Base-by-base conservation (phyloP, 2,888 invertebrate genomes). In the Dolomedes plantarius region DNA sequence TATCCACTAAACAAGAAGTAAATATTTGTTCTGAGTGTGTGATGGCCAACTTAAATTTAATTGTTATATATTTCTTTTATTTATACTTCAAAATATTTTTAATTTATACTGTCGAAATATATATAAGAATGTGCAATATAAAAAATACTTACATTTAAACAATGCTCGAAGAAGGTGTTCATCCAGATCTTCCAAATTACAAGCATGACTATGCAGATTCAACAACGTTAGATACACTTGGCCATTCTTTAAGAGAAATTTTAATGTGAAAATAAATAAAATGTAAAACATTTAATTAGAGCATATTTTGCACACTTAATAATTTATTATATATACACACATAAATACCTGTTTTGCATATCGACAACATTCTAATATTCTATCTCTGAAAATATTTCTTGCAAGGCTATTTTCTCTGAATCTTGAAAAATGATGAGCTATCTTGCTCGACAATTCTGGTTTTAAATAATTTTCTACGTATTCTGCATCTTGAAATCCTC, bases 361-460 rank as follows among this genome's bases (percentile, higher is more conserved):
- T 41, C 86, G 78, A 50, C 88, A 79, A 72, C 86, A 88, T 39
- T 86, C 88, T 76, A 88, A 73, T 19, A 88, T 86, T 76, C 82
- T 74, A 46, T 88, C 82, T 7, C 88, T 67, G 69, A 88, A 88
- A 16, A 76, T 65, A 39, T 82, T 86, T 27, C 86, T 68, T 0
- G 86, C 86, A 19, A 83, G 36, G n/a, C 32, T 76, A 50, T 88
- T 88, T 65, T 86, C 87, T 27, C 82, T 62, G 31, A 86, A 79
- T 11, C 77, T 62, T 1, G 76, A 64, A 67, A 87, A 88, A 32
- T 80, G 27, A 56, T 82, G 72, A 11, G 81, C 75, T 64, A 88
- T 88, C 83, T 86, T 86, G 27, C 36, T 72, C 0, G 83, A 74
- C 11, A 88, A 56, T 50, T 87, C 87, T n/a, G 88, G 77, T 23